A percentile compares a stretch with the other conserved stretches of the same genome.
These are phyloP conservation scores for Vicugna pacos DNA, from an alignment of 2,113 vertebrate species.

Conservation along the genomic window DNA sequence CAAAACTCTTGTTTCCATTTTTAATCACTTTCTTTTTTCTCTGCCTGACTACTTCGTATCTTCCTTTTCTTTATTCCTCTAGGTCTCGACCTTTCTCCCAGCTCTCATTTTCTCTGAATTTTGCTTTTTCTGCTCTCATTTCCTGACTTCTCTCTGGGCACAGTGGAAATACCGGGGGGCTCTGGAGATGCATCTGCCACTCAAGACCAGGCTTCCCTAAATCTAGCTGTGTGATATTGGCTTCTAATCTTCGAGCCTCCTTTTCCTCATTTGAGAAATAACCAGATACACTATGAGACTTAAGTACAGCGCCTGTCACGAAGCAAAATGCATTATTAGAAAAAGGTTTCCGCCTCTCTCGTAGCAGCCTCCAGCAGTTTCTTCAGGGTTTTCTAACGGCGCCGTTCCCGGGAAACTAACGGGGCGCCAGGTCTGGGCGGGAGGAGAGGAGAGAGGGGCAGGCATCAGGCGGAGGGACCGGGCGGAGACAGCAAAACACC, in stretches of 20 bases:
- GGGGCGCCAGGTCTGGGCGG: background rate
- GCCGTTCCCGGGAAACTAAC: background rate
- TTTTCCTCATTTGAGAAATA: background rate
- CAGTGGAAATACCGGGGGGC: background rate
- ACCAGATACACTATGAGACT: background rate
- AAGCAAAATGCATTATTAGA: background rate
- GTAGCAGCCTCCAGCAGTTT: background rate
- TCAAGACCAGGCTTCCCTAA: background rate
- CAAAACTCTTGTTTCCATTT: background rate
- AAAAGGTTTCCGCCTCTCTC: background rate
- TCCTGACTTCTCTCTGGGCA: background rate
- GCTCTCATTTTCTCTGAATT: background rate
- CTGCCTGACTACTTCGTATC: background rate
- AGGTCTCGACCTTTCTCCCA: background rate
- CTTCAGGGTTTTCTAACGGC: background rate
- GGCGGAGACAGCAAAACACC: background rate
- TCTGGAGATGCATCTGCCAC: background rate
- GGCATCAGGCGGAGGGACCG: background rate
- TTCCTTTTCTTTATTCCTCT: background rate
- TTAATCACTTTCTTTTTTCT: background rate
- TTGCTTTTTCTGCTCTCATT: background rate
- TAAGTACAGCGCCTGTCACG: background rate
- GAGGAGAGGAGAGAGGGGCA: background rate
- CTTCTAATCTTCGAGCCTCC: background rate
- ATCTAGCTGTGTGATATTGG: background rate